These are phyloP conservation scores for Clepsis dumicolana DNA, from an alignment of 2,888 invertebrate genomes.

Conservation along the genomic window DNA sequence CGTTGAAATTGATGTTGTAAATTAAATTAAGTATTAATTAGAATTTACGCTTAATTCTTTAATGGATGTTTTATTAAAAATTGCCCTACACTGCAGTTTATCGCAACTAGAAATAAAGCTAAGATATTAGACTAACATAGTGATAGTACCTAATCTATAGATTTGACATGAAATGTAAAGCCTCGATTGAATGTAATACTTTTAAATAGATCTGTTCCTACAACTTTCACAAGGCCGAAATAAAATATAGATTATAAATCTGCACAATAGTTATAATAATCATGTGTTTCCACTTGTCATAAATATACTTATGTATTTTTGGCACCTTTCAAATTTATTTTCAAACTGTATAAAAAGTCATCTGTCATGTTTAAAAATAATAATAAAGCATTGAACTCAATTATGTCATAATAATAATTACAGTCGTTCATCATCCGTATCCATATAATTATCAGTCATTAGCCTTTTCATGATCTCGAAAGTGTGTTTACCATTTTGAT, in stretches of 20 bases:
- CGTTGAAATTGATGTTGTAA: conserved; percentile 67
- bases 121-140: neutral
- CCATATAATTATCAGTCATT: too few relatives aligned
- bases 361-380: too few relatives aligned
- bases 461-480: too few relatives aligned
- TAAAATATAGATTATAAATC: neutral
- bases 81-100: neutral
- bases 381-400: neutral
- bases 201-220: conserved; percentile 7
- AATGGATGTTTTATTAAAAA: neutral
- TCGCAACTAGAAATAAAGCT: neutral
- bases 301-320: neutral
- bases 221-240: conserved; percentile 3
- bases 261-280: conserved; percentile 14
- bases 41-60: conserved; percentile 43
- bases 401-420: too few relatives aligned
- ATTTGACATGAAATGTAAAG: conserved; percentile 13
- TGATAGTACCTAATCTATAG: conserved; percentile 1
- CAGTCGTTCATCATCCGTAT: too few relatives aligned
- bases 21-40: conserved; percentile 51
- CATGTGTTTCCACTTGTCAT: neutral
- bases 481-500: too few relatives aligned
- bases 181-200: conserved; percentile 6
- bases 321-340: neutral
- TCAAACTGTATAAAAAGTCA: neutral